Conservation (phyloP, 2,888 invertebrate genomes). For the Trimorus sp. region DNA sequence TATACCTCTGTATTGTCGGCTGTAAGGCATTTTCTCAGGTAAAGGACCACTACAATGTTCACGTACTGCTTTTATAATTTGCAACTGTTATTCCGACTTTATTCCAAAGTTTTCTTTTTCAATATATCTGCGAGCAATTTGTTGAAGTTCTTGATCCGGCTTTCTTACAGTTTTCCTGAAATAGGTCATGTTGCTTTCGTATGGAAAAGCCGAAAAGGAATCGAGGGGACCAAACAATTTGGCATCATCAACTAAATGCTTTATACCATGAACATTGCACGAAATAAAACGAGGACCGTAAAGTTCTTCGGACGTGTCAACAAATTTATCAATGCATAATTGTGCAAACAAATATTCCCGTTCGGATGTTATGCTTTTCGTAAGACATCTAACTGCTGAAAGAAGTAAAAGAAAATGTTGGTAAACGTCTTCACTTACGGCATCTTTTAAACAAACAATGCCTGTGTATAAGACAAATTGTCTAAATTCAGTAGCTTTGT, state of each 20-base stretch:
- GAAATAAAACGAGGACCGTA: constrained; percentile 66
- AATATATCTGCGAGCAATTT: constrained; percentile 28
- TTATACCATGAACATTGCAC: constrained; percentile 71
- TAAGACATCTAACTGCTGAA: constrained; percentile 22
- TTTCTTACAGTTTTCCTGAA: constrained; percentile 46
- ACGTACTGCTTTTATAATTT: no score
- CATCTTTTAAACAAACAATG: constrained; percentile 10
- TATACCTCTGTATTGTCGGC: no score
- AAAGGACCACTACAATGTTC: no score
- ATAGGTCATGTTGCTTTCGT: constrained; percentile 56
- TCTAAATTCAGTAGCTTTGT: constrained; percentile 51
- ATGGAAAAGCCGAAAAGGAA: constrained; percentile 59
- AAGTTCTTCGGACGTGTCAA: constrained; percentile 9
- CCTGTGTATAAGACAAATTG: constrained; percentile 38
- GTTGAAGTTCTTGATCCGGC: constrained; percentile 42
- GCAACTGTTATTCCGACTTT: no score
- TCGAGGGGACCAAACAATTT: constrained; percentile 56
- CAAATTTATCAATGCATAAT: constrained; percentile 24
- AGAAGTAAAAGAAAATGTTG: constrained; percentile 36
- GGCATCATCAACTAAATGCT: constrained; percentile 69
- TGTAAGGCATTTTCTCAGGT: no score
- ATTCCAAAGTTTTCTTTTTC: constrained; percentile 12
- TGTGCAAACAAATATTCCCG: not conserved
- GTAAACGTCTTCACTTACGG: constrained; percentile 23
- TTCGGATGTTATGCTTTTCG: not conserved